Evolutionary conservation across 2,797 vertebrate genomes (phyloP).

Genomic region (Malacoctenus gilli): DNA sequence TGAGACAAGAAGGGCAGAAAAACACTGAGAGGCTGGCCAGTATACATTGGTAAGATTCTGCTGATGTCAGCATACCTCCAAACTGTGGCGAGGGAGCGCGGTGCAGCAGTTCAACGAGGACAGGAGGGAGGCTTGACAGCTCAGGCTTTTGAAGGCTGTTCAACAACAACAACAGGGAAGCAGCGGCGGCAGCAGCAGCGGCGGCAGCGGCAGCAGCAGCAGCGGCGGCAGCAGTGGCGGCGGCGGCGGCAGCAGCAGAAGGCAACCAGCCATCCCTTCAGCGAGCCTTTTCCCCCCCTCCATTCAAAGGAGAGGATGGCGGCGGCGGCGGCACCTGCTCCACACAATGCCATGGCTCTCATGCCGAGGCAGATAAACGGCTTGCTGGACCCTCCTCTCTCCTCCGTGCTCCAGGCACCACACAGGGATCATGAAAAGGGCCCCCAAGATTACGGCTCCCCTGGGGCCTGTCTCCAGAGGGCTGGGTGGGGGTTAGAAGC

Average conservation of each 20-base stretch:
- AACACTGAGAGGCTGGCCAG: slow-evolving; percentile 45
- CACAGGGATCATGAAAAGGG: slow-evolving; percentile 65
- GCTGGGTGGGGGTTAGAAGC: slow-evolving; percentile 45
- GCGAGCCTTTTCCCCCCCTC: slow-evolving; percentile 53
- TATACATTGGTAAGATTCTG: slow-evolving; percentile 57
- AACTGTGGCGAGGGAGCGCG: slow-evolving; percentile 45
- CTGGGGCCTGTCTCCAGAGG: slow-evolving; percentile 44
- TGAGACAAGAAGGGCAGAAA: slow-evolving; percentile 25
- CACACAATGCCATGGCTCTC: slow-evolving; percentile 56
- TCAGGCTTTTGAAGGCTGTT: slow-evolving; percentile 49
- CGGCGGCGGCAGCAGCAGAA: slow-evolving; percentile 40
- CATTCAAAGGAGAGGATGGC: slow-evolving; percentile 47
- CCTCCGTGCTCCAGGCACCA: slow-evolving; percentile 46
- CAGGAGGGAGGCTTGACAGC: slow-evolving; percentile 51
- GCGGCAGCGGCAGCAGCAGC: slow-evolving; percentile 39
- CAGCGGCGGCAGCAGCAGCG: slow-evolving; percentile 36
- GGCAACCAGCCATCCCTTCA: slow-evolving; percentile 51
- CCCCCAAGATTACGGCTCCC: slow-evolving; percentile 63
- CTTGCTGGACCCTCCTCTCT: slow-evolving; percentile 40
- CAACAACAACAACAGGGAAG: slow-evolving; percentile 59
- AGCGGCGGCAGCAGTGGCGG: slow-evolving; percentile 34
- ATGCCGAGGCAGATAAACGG: slow-evolving; percentile 60
- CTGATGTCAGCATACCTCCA: slow-evolving; percentile 72
- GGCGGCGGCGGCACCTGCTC: slow-evolving; percentile 63
- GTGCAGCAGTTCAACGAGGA: slow-evolving; percentile 50